Percentiles rank a stretch among this genome's conserved stretches.
Evolutionary conservation across 2,888 invertebrate genomes (phyloP).

Genomic region (Phyllotreta striolata): DNA sequence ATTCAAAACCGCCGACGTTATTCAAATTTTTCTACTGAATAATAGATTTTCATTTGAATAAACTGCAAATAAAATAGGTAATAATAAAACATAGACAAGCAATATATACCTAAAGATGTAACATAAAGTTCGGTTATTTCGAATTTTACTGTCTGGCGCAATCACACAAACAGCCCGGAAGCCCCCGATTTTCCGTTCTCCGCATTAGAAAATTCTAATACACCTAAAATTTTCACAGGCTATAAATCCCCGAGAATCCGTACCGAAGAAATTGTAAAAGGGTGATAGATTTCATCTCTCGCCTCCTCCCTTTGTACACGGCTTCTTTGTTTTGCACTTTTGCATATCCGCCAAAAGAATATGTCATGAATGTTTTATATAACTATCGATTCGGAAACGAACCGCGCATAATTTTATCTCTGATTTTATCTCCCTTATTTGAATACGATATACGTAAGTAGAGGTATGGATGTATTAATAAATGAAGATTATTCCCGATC

Average conservation of each 20-base stretch:
- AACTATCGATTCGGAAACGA: conserved; percentile 1
- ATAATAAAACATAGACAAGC: conserved; percentile 18
- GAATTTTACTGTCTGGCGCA: conserved; percentile 18
- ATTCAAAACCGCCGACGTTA: background rate
- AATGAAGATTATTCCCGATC: too few species aligned
- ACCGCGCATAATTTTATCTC: conserved; percentile 1
- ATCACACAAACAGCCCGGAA: conserved; percentile 10
- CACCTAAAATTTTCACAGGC: conserved; percentile 16
- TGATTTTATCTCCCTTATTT: conserved; percentile 5
- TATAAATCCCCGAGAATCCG: conserved; percentile 16
- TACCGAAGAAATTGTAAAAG: conserved; percentile 11
- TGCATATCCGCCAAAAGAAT: conserved; percentile 7
- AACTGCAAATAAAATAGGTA: conserved; percentile 11
- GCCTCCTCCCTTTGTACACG: conserved; percentile 4
- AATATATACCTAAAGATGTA: conserved; percentile 7
- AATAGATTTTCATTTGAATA: conserved; percentile 13
- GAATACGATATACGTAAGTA: background rate
- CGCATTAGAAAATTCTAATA: conserved; percentile 21
- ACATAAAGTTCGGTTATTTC: conserved; percentile 19
- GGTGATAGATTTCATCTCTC: conserved; percentile 12
- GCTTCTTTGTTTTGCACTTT: conserved; percentile 13
- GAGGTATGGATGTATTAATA: too few species aligned
- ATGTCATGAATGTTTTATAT: conserved; percentile 6
- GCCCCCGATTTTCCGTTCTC: conserved; percentile 17
- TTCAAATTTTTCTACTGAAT: conserved; percentile 12